Evolutionary conservation across 2,888 invertebrate genomes (phyloP).

Genomic region (Xylota sylvarum): DNA sequence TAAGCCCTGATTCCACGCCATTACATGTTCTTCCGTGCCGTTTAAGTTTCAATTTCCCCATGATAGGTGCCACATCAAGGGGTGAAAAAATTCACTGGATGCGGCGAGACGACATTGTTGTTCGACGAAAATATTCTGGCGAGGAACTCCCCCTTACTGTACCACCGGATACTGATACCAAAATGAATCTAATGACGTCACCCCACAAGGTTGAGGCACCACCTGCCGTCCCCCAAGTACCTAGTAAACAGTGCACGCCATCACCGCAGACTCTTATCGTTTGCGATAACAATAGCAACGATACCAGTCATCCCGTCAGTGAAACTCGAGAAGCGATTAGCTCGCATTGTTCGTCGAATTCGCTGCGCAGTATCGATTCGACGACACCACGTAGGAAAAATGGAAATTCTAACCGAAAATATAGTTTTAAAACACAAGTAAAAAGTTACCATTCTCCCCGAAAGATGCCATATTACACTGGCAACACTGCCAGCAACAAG

Average conservation of each 20-base stretch:
- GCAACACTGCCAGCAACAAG: slow-evolving; percentile 84
- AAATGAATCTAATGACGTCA: slow-evolving; percentile 44
- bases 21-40: slow-evolving; percentile 67
- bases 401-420: slow-evolving; percentile 81
- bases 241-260: background rate
- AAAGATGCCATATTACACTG: slow-evolving; percentile 78
- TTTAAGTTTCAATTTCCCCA: slow-evolving; percentile 78
- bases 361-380: slow-evolving; percentile 54
- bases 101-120: slow-evolving; percentile 80
- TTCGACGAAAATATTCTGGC: slow-evolving; percentile 60
- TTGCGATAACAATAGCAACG: slow-evolving; percentile 61
- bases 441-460: slow-evolving; percentile 81
- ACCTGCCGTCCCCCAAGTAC: slow-evolving; percentile 47
- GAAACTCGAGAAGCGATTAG: slow-evolving; percentile 78
- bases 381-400: slow-evolving; percentile 56
- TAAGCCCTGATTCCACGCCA: slow-evolving; percentile 78
- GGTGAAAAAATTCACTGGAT: slow-evolving; percentile 82
- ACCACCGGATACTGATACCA: slow-evolving; percentile 38
- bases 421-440: slow-evolving; percentile 84
- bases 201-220: slow-evolving; percentile 17
- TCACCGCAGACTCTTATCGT: slow-evolving; percentile 52
- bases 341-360: slow-evolving; percentile 55
- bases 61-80: slow-evolving; percentile 69
- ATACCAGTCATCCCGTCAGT: slow-evolving; percentile 50
- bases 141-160: slow-evolving; percentile 1